Base-by-base conservation (phyloP, 2,888 invertebrate genomes). In the Trissolcus brochymenae region DNA sequence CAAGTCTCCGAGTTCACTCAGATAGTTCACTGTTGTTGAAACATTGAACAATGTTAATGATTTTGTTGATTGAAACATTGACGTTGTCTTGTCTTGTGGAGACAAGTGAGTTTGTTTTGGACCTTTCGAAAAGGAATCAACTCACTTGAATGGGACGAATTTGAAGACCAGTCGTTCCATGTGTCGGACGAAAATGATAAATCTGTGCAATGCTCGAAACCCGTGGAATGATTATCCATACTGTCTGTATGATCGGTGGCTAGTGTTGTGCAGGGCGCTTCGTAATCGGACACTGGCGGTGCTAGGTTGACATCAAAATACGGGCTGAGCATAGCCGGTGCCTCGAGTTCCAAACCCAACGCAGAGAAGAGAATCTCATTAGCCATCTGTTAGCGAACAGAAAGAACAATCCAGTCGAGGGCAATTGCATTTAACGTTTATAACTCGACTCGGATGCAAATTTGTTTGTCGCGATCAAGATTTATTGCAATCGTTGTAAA, bases 351-450 rank as follows among this genome's bases (percentile, higher is more conserved):
- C 40, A 89, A 70, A 9, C 88, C 87, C 61, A 89, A 79, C 1
- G 87, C 87, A 66, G 89, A 89, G 78, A 89, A 87, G 54, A 89
- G 79, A 60, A 88, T 78, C 73, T 89, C 88, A 76, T 89, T 88
- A 68, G 88, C 86, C 87, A 88, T 89, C 84, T 89, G 80, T 60
- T 60, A 17, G 9, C 16, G 35, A 64, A 60, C 2, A 70, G 55
- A 46, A 62, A 70, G 4, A 43, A 41, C 13, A 49, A 40, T 21
- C 13, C 53, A 29, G 1, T 64, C n/a, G 25, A 35, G 14, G 19
- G n/a, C 14, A 25, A 56, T 50, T 64, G 53, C 16, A 51, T 72
- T 59, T 41, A 61, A 11, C 16, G 35, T 29, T 51, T 43, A 11
- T 17, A 50, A 62, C 6, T 14, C 35, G 19, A 57, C 6, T 14